These are phyloP conservation scores for Tipula helvola DNA, from an alignment of 2,888 invertebrate species.

Conservation along the genomic window DNA sequence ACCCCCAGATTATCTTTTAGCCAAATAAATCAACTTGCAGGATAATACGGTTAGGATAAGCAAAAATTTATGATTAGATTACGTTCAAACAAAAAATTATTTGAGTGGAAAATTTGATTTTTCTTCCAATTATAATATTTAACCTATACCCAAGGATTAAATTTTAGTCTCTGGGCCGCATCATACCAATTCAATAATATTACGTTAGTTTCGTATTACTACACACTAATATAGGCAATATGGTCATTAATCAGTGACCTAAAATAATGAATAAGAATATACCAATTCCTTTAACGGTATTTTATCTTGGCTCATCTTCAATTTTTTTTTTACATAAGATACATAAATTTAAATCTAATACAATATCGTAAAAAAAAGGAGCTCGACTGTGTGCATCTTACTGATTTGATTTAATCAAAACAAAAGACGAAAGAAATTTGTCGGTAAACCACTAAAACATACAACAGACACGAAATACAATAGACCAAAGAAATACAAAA, in stretches of 20 bases:
- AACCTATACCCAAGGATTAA: not conserved
- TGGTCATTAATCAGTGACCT: not conserved
- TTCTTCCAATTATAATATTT: not conserved
- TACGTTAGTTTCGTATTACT: not conserved
- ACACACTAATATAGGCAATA: not conserved
- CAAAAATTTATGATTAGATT: not conserved
- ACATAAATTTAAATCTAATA: not conserved
- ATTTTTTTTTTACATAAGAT: not conserved
- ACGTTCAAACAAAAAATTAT: not conserved
- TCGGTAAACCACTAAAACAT: constrained; percentile 4
- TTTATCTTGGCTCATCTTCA: not conserved
- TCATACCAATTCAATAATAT: not conserved
- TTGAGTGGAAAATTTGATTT: not conserved
- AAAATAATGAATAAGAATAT: not conserved
- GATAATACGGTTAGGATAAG: not conserved
- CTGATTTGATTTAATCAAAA: not conserved
- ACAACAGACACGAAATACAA: not conserved
- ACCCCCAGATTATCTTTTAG: not conserved
- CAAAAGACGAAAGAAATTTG: not conserved
- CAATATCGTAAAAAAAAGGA: not conserved
- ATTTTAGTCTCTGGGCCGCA: not conserved
- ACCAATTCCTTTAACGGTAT: not conserved
- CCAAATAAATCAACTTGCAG: not conserved
- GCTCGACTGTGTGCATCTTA: not conserved
- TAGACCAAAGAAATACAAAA: not conserved